A percentile compares a stretch with the other conserved stretches of the same genome.
Evolutionary conservation across 2,888 invertebrate genomes (phyloP).

Genomic region (Unio pictorum): DNA sequence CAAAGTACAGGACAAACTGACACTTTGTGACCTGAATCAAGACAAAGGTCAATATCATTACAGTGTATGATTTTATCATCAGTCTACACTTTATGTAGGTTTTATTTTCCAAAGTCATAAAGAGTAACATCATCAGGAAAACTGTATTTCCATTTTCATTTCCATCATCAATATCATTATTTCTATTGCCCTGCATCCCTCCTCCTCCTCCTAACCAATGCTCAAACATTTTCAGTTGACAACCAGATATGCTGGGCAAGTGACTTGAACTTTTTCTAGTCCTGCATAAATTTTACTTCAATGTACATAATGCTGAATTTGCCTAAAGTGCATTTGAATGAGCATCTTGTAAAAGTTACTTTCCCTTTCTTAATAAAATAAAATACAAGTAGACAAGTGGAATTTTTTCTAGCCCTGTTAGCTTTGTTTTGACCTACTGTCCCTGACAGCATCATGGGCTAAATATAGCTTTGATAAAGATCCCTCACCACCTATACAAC

Average conservation of each 20-base stretch:
- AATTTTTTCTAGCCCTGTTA: too few relatives aligned
- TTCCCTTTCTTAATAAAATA: too few relatives aligned
- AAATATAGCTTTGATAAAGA: too few relatives aligned
- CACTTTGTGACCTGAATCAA: conserved; percentile 49
- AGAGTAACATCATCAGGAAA: too few relatives aligned
- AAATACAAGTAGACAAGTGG: too few relatives aligned
- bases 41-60: neutral
- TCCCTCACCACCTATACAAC: neutral
- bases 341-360: too few relatives aligned
- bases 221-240: neutral
- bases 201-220: neutral
- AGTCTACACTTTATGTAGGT: too few relatives aligned
- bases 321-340: too few relatives aligned
- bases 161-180: neutral
- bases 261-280: neutral
- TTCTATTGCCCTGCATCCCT: neutral
- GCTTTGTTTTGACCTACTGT: too few relatives aligned
- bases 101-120: too few relatives aligned
- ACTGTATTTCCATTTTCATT: too few relatives aligned
- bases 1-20: conserved; percentile 85
- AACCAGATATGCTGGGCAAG: neutral
- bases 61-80: neutral
- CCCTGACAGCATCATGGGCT: too few relatives aligned
- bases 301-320: neutral
- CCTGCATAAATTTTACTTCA: neutral